Conservation (phyloP, 2,797 vertebrate species). For the Sitta carolinensis region DNA sequence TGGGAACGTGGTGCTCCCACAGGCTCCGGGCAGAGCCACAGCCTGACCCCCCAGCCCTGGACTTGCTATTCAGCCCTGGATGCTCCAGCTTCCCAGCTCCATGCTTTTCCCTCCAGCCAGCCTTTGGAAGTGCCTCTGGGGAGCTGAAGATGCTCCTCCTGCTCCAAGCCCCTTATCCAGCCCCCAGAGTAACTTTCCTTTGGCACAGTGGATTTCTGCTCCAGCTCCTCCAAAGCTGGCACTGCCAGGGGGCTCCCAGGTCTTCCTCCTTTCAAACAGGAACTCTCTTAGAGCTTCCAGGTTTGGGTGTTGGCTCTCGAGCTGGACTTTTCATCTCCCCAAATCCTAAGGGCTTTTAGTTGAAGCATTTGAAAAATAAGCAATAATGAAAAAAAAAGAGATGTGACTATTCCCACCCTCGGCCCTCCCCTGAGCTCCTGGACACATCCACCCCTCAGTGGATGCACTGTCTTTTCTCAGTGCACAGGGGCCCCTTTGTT, state of each 20-base stretch:
- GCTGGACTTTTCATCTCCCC: constrained; percentile 13
- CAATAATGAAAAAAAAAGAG: not conserved
- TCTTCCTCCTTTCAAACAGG: not conserved
- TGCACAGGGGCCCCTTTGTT: constrained; percentile 23
- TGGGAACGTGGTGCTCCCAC: fast-evolving
- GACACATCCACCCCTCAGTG: not conserved
- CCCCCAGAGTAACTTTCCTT: too few species aligned
- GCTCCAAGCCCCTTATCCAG: not conserved
- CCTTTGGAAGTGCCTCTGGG: not conserved
- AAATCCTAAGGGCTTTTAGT: constrained; percentile 9
- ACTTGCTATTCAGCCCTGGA: not conserved
- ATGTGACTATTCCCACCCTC: not conserved
- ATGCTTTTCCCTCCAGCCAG: not conserved
- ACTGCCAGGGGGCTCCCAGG: not conserved
- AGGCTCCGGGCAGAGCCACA: not conserved
- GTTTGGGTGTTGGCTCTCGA: not conserved
- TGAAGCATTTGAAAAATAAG: not conserved
- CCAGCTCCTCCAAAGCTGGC: not conserved
- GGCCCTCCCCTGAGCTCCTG: not conserved
- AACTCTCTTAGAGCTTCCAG: not conserved
- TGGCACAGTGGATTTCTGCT: fast-evolving
- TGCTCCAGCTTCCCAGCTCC: not conserved
- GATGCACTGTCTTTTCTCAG: not conserved
- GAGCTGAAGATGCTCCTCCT: not conserved
- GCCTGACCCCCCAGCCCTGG: not conserved